Evolutionary conservation across 53 echinoderm and acorn worm species (phyloP).

Genomic region (Astropecten irregularis): DNA sequence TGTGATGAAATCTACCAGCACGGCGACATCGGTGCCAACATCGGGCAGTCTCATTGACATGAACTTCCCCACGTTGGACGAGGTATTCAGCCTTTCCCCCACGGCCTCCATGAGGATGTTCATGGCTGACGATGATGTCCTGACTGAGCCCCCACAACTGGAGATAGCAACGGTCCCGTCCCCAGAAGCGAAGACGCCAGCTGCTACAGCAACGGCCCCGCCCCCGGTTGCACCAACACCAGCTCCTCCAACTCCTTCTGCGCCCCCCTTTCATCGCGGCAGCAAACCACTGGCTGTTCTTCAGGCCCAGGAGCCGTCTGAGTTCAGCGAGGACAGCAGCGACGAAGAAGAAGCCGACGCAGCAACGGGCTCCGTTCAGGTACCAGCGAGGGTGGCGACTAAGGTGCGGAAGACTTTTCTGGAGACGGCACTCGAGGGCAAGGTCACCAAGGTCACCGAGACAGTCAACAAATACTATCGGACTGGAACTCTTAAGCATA

Average conservation of each 20-base stretch:
- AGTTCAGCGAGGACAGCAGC: neutral
- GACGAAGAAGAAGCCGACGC: neutral
- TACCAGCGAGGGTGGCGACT: neutral
- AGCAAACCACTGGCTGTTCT: neutral
- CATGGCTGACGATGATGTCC: too few relatives aligned
- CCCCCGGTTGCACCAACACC: neutral
- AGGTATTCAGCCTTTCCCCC: neutral
- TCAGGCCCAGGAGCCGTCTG: neutral
- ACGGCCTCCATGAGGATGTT: neutral
- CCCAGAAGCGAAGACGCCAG: too few relatives aligned
- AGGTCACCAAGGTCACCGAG: neutral
- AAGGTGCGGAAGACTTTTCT: neutral
- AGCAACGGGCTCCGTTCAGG: neutral
- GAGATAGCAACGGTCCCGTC: too few relatives aligned
- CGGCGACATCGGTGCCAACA: neutral
- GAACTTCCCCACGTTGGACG: neutral
- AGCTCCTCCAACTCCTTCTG: too few relatives aligned
- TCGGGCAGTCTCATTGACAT: neutral
- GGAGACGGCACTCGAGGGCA: neutral
- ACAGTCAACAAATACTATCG: neutral
- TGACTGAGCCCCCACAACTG: too few relatives aligned
- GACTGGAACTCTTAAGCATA: neutral
- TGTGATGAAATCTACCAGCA: too few relatives aligned
- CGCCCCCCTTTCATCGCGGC: too few relatives aligned
- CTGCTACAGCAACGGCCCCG: too few relatives aligned